A percentile compares a stretch with the other conserved stretches of the same genome.
phyloP scores from a whole-genome alignment of 2,888 invertebrate species.

The Heliothis peltigera region DNA sequence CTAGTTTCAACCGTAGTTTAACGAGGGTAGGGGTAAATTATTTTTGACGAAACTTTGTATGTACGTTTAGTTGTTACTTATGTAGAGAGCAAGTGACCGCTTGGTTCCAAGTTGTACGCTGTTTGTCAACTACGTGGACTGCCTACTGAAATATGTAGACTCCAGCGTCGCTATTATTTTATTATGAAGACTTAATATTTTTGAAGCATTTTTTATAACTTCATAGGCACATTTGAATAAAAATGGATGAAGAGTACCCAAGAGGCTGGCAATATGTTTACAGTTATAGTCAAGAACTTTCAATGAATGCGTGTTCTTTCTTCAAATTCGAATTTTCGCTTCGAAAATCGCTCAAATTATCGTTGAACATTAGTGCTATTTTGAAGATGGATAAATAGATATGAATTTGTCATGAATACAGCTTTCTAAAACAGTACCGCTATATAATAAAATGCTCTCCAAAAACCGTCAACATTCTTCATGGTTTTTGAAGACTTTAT shows the following conservation, averaged over 20 bases:
- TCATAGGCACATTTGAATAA: no score
- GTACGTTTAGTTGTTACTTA: conserved; percentile 36
- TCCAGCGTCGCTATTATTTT: background rate
- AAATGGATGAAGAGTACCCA: no score
- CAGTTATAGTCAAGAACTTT: no score
- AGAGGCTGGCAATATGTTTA: no score
- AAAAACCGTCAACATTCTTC: no score
- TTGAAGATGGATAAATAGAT: background rate
- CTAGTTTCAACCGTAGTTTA: conserved; percentile 87
- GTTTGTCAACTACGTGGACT: background rate
- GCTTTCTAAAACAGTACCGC: background rate
- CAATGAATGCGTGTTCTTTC: background rate
- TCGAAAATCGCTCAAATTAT: background rate
- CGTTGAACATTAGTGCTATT: no score
- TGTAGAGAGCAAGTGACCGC: conserved; percentile 23
- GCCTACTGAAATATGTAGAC: background rate
- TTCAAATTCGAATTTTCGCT: background rate
- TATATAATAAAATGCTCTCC: no score
- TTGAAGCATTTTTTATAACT: no score
- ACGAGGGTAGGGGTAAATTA: conserved; percentile 80
- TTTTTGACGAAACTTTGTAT: conserved; percentile 74
- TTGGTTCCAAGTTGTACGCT: background rate
- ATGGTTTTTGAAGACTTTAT: no score
- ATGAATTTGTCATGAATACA: background rate
- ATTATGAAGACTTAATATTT: background rate